Conservation (phyloP, 2,888 invertebrate genomes). For the Himalopsyche kuldschensis region DNA sequence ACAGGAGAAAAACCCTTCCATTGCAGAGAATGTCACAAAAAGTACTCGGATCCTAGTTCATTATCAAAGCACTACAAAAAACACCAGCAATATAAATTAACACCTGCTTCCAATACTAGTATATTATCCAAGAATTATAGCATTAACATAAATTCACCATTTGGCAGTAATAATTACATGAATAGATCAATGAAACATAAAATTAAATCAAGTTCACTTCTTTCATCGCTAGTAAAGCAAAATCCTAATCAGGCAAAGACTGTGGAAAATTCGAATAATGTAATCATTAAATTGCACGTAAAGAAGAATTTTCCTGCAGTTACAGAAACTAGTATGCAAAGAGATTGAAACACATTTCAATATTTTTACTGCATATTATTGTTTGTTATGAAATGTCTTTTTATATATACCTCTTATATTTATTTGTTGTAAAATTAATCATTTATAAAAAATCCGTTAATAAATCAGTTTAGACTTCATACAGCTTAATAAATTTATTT, state of each 20-base stretch:
- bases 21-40: conserved; percentile 3
- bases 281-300: background rate
- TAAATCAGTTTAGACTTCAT: no score
- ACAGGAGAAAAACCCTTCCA: conserved; percentile 14
- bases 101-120: background rate
- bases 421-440: no score
- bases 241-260: background rate
- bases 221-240: background rate
- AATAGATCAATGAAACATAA: background rate
- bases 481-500: no score
- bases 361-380: no score
- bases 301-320: background rate
- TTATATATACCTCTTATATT: no score
- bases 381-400: no score
- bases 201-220: background rate
- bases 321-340: background rate
- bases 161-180: background rate
- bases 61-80: conserved; percentile 12
- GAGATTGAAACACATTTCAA: background rate
- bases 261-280: background rate
- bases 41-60: conserved; percentile 14
- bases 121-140: background rate
- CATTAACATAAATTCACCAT: background rate
- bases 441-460: no score
- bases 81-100: background rate